Conservation (phyloP, 2,113 vertebrate species). For the Zapornia atra region DNA sequence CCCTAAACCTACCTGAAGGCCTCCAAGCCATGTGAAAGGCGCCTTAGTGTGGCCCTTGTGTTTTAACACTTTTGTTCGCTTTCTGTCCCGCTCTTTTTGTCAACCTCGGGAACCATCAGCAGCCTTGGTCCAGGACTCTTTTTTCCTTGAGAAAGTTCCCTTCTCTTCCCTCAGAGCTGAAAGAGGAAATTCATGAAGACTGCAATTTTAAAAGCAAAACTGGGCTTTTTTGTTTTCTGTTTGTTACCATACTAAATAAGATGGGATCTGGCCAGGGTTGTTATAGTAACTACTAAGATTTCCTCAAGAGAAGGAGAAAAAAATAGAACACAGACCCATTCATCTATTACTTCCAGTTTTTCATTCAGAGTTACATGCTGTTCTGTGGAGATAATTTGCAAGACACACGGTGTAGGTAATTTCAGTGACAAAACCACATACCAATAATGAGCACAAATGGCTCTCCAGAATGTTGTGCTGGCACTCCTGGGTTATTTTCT, state of each 20-base stretch:
- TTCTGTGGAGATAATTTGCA: not conserved
- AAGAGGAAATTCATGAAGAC: not conserved
- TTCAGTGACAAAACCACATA: not conserved
- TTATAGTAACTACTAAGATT: slow-evolving; percentile 80
- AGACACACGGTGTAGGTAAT: not conserved
- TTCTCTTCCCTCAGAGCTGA: not conserved
- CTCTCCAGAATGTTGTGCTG: not conserved
- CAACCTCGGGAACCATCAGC: not conserved
- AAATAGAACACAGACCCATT: slow-evolving; percentile 70
- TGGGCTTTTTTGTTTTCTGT: slow-evolving; percentile 13
- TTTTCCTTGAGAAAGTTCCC: not conserved
- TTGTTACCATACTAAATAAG: slow-evolving; percentile 60
- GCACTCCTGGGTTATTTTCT: not conserved
- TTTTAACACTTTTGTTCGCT: rapidly evolving
- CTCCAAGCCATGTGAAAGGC: not conserved
- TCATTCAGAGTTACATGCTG: slow-evolving; percentile 42
- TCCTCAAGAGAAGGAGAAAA: slow-evolving; percentile 67
- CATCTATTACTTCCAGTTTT: slow-evolving; percentile 40
- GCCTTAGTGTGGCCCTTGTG: rapidly evolving
- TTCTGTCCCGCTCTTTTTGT: not conserved
- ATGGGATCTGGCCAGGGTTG: slow-evolving; percentile 79
- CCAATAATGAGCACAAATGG: not conserved
- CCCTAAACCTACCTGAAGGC: not conserved
- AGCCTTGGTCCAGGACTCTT: not conserved
- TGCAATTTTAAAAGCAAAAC: not conserved